These are phyloP conservation scores for Lumbricus terrestris DNA, from an alignment of 2,888 invertebrate species.

Conservation along the genomic window DNA sequence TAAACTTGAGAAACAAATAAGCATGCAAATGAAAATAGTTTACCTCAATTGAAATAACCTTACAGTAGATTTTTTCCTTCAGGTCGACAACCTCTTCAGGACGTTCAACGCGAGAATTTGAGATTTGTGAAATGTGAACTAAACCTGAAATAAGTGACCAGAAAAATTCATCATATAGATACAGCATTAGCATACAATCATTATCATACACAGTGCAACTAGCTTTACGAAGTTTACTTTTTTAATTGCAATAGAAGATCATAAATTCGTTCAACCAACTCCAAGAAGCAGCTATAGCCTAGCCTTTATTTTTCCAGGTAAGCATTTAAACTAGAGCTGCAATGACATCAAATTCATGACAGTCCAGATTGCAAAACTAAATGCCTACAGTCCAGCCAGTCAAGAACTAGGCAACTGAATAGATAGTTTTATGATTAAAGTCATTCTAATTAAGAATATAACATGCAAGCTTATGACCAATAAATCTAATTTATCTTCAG, in stretches of 20 bases:
- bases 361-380: too few relatives aligned
- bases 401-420: too few relatives aligned
- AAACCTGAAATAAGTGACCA: conserved; percentile 45
- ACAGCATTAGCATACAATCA: conserved; percentile 17
- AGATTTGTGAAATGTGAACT: conserved; percentile 56
- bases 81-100: conserved; percentile 50
- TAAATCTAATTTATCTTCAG: too few relatives aligned
- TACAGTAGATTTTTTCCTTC: conserved; percentile 52
- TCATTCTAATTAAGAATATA: too few relatives aligned
- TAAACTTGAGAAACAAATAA: neutral
- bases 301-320: too few relatives aligned
- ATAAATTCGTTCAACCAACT: neutral
- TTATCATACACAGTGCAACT: neutral
- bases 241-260: neutral
- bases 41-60: conserved; percentile 53
- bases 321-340: too few relatives aligned
- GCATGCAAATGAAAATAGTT: conserved; percentile 24
- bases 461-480: too few relatives aligned
- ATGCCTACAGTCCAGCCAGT: too few relatives aligned
- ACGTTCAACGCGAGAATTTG: conserved; percentile 49
- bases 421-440: too few relatives aligned
- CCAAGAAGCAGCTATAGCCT: neutral
- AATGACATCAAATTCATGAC: too few relatives aligned
- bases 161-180: neutral
- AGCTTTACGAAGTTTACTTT: neutral